These are phyloP conservation scores for Hippocampus zosterae DNA, from an alignment of 2,113 vertebrate genomes.

Conservation along the genomic window DNA sequence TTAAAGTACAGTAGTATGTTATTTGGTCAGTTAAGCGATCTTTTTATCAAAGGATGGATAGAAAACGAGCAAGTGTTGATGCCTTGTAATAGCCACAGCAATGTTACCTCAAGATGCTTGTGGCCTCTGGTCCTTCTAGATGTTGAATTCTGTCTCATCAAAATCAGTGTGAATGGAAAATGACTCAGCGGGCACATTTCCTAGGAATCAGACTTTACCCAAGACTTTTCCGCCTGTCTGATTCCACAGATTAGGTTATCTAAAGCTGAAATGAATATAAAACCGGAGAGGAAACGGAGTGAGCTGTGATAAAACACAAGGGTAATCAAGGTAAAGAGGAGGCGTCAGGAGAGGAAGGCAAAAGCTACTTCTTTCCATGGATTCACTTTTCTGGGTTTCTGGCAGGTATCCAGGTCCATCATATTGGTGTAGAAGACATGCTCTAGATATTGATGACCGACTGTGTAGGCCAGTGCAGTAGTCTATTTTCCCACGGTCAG, in stretches of 20 bases:
- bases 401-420: conserved; percentile 9
- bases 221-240: conserved; percentile 10
- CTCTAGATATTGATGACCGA: conserved; percentile 28
- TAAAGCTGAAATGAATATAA: conserved; percentile 15
- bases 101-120: neutral
- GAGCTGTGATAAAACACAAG: conserved; percentile 25
- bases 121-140: neutral
- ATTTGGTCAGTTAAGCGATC: neutral
- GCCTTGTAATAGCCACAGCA: neutral
- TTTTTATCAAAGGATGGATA: neutral
- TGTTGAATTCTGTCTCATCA: conserved; percentile 11
- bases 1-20: neutral
- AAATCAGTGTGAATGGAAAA: conserved; percentile 10
- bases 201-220: conserved; percentile 6
- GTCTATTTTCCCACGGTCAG: conserved; percentile 28
- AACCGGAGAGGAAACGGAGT: conserved; percentile 18
- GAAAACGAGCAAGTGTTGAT: neutral
- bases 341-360: conserved; percentile 8
- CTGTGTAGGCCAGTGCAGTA: conserved; percentile 15
- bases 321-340: conserved; percentile 24
- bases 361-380: neutral
- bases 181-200: neutral
- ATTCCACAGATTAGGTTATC: conserved; percentile 4
- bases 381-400: conserved; percentile 21
- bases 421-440: neutral